phyloP scores from a whole-genome alignment of 2,113 vertebrate species.

The Mixornis gularis region DNA sequence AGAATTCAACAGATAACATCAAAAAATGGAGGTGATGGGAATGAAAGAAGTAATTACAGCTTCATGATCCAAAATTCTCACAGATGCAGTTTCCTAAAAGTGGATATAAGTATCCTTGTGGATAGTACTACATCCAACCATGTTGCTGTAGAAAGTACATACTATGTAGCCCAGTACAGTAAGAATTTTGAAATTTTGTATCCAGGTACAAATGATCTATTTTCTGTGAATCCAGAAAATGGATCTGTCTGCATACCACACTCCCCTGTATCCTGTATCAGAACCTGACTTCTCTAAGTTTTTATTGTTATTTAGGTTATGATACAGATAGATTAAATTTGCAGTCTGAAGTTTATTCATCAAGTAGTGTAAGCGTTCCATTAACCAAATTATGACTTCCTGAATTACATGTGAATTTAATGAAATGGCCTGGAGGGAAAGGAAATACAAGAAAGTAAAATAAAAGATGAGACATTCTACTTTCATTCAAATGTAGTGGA shows the following conservation, averaged over 20 bases:
- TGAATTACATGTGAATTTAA: neutral
- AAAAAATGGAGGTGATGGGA: neutral
- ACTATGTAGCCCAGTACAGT: neutral
- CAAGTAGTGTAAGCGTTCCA: neutral
- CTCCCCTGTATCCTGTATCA: neutral
- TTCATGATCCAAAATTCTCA: neutral
- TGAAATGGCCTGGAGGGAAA: neutral
- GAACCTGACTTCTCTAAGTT: neutral
- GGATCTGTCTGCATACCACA: neutral
- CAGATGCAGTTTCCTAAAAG: neutral
- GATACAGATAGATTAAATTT: neutral
- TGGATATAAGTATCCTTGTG: neutral
- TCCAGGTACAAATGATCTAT: neutral
- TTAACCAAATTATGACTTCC: neutral
- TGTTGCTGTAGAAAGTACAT: neutral
- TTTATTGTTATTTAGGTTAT: neutral
- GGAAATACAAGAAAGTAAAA: neutral
- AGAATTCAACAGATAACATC: neutral
- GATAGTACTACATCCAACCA: fast-evolving
- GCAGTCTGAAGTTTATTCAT: neutral
- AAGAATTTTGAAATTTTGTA: neutral
- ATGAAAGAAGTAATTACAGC: neutral
- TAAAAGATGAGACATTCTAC: neutral
- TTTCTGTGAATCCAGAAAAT: neutral
- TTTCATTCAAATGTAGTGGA: neutral